Percentiles rank a stretch among this genome's conserved stretches.
phyloP scores from a whole-genome alignment of 2,888 invertebrate genomes.

The Erebia ligea region DNA sequence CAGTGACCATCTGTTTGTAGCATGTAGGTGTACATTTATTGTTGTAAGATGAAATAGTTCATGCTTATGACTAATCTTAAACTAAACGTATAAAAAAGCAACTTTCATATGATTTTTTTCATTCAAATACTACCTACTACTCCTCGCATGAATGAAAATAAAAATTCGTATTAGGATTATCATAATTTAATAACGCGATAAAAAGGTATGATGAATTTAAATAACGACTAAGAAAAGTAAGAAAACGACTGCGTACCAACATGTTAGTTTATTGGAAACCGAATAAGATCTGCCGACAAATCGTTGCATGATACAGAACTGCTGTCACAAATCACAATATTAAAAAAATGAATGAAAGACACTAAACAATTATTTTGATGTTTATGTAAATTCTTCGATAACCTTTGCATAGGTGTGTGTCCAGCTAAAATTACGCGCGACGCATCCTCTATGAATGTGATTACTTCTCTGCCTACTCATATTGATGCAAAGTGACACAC shows the following conservation, averaged over 20 bases:
- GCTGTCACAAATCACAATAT: no score
- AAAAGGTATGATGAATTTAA: no score
- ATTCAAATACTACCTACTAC: background rate
- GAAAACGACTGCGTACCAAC: background rate
- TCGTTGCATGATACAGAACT: background rate
- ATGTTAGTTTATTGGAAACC: background rate
- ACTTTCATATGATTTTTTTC: background rate
- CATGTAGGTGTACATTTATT: constrained; percentile 18
- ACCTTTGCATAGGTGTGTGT: background rate
- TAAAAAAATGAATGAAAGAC: no score
- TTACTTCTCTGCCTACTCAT: background rate
- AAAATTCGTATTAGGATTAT: background rate
- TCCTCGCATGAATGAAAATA: background rate
- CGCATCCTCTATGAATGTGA: no score
- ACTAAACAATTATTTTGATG: no score
- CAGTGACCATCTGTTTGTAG: constrained; percentile 17
- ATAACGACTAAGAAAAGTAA: no score
- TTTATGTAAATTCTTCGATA: background rate
- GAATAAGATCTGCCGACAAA: background rate
- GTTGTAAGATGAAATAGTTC: constrained; percentile 10
- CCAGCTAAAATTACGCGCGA: background rate
- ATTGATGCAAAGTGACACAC: background rate
- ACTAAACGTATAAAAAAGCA: constrained; percentile 8
- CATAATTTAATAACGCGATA: background rate
- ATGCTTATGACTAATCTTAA: constrained; percentile 20